Evolutionary conservation across 2,888 invertebrate genomes (phyloP).

Genomic region (Rhabditophanes sp.): DNA sequence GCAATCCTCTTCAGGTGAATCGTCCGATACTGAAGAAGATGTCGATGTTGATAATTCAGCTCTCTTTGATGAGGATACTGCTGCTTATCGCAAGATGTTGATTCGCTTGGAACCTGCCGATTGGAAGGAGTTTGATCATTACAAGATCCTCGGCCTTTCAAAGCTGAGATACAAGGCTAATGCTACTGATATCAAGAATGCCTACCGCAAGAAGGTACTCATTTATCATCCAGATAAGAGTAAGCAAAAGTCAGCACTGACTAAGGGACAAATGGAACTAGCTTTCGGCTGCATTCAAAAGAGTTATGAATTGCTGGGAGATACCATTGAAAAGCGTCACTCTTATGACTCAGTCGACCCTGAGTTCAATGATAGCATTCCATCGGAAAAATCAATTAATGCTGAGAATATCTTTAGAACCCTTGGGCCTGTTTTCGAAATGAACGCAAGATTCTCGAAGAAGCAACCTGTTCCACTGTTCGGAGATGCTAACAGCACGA

Average conservation of each 20-base stretch:
- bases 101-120: constrained; percentile 26
- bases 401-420: constrained; percentile 58
- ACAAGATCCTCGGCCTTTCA: constrained; percentile 77
- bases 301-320: constrained; percentile 44
- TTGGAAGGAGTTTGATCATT: constrained; percentile 73
- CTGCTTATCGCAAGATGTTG: constrained; percentile 33
- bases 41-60: constrained; percentile 8
- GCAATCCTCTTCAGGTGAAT: constrained; percentile 7
- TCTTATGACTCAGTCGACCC: constrained; percentile 95
- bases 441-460: constrained; percentile 68
- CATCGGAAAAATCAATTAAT: constrained; percentile 45
- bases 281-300: constrained; percentile 96
- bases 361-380: constrained; percentile 76
- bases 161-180: constrained; percentile 67
- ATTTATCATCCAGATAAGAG: constrained; percentile 96
- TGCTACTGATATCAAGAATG: constrained; percentile 78
- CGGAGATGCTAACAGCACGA: constrained; percentile 59
- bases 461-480: constrained; percentile 68
- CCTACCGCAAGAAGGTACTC: constrained; percentile 69
- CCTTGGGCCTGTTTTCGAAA: constrained; percentile 49
- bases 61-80: constrained; percentile 33
- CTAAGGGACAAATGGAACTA: constrained; percentile 69
- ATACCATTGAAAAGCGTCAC: constrained; percentile 54
- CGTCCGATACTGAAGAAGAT: constrained; percentile 6
- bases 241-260: constrained; percentile 60